Conservation (phyloP, 2,888 invertebrate species). For the Volucella bombylans region DNA sequence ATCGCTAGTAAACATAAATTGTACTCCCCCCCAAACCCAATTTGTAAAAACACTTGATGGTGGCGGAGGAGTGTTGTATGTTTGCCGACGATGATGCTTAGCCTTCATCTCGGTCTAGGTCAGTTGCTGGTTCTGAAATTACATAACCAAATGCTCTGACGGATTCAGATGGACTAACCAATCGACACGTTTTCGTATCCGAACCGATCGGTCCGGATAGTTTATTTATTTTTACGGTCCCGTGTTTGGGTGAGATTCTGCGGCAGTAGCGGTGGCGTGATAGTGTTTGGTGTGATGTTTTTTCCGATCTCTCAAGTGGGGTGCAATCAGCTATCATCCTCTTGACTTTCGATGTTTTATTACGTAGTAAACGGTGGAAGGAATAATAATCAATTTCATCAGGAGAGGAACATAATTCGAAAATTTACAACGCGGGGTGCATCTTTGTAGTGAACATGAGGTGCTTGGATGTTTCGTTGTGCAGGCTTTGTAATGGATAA, state of each 20-base stretch:
- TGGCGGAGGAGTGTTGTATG: too few species aligned
- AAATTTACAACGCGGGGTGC: background rate
- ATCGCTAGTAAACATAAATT: too few species aligned
- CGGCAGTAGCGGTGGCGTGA: background rate
- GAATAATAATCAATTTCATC: constrained; percentile 37
- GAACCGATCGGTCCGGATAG: too few species aligned
- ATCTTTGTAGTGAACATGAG: too few species aligned
- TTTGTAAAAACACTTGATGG: too few species aligned
- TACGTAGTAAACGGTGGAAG: constrained; percentile 15
- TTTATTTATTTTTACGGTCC: constrained; percentile 42
- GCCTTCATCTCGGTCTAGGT: constrained; percentile 51
- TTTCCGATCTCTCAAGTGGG: constrained; percentile 34
- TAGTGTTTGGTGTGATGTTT: background rate
- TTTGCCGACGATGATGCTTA: constrained; percentile 14
- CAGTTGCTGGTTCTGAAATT: constrained; percentile 35
- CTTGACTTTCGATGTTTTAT: constrained; percentile 36
- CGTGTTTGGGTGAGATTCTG: constrained; percentile 25
- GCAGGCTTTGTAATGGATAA: too few species aligned
- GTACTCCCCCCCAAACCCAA: too few species aligned
- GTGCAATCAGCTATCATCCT: constrained; percentile 28
- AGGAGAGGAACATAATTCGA: constrained; percentile 2
- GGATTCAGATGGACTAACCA: background rate
- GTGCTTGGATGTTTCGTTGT: too few species aligned
- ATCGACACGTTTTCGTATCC: too few species aligned
- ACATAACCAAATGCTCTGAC: constrained; percentile 1